phyloP scores from a whole-genome alignment of 2,888 invertebrate species.

The Gnatocerus cornutus region DNA sequence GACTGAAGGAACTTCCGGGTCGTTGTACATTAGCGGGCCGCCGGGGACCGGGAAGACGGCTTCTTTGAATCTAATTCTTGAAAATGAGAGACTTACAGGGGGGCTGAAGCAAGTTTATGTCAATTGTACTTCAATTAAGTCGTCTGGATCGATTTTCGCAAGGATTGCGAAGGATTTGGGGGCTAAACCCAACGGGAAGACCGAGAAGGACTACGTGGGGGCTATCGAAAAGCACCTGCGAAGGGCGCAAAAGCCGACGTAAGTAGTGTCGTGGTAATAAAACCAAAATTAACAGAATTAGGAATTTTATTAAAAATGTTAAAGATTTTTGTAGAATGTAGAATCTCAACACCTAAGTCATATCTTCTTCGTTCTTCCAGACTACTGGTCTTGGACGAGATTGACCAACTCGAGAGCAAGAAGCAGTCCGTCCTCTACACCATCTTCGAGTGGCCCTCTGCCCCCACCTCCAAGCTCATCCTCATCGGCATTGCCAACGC shows the following conservation, averaged over 20 bases:
- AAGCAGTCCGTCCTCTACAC: slow-evolving; percentile 91
- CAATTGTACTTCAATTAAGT: slow-evolving; percentile 92
- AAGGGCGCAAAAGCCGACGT: slow-evolving; percentile 82
- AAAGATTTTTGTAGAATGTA: too few relatives aligned
- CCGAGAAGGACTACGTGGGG: slow-evolving; percentile 79
- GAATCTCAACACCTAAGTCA: too few relatives aligned
- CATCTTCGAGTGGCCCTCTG: slow-evolving; percentile 94
- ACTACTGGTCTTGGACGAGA: slow-evolving; percentile 93
- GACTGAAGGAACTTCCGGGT: slow-evolving; percentile 79
- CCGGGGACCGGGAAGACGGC: slow-evolving; percentile 99
- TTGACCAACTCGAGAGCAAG: slow-evolving; percentile 92
- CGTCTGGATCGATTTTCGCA: slow-evolving; percentile 86
- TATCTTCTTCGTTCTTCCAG: too few relatives aligned
- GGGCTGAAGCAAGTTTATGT: slow-evolving; percentile 79
- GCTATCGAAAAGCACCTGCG: slow-evolving; percentile 82
- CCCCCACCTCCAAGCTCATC: slow-evolving; percentile 79
- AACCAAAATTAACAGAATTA: too few relatives aligned
- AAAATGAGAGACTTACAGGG: slow-evolving; percentile 64
- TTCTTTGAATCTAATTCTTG: slow-evolving; percentile 83
- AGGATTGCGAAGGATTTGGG: slow-evolving; percentile 84
- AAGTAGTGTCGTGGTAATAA: slow-evolving; percentile 66
- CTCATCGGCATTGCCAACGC: slow-evolving; percentile 96
- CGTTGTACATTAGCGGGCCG: slow-evolving; percentile 95
- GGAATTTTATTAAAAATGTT: too few relatives aligned
- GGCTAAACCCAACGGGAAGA: slow-evolving; percentile 74